Evolutionary conservation across 2,888 invertebrate species (phyloP).

Genomic region (Nemapogon koenigi): DNA sequence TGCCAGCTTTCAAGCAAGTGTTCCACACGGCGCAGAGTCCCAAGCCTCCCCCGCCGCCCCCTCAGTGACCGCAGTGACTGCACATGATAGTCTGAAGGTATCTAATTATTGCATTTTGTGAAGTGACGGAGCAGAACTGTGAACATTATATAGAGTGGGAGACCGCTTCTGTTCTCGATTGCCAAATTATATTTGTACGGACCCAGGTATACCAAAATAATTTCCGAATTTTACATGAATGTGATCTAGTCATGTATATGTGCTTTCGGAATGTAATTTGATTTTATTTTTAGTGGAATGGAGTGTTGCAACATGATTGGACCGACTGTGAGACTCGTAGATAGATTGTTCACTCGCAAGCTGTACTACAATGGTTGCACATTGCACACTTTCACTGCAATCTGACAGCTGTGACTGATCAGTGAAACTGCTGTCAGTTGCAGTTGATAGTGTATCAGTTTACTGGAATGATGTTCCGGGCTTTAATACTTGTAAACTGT

Average conservation of each 20-base stretch:
- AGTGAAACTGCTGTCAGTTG: too few species aligned
- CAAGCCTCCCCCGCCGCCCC: conserved; percentile 56
- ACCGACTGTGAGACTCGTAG: conserved; percentile 61
- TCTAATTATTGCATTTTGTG: too few species aligned
- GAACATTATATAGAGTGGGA: conserved; percentile 1
- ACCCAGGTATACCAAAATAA: conserved; percentile 58
- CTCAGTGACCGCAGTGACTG: conserved; percentile 14
- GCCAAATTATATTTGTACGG: conserved; percentile 55
- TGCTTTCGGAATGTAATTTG: conserved; percentile 63
- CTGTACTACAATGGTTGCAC: too few species aligned
- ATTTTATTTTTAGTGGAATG: conserved; percentile 54
- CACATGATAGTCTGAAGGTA: conserved; percentile 6
- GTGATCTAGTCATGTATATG: conserved; percentile 64
- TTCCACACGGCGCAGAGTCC: conserved; percentile 48
- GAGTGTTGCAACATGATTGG: conserved; percentile 52
- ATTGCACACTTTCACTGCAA: too few species aligned
- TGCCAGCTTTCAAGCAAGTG: conserved; percentile 57
- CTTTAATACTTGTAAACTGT: too few species aligned
- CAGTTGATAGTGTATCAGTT: too few species aligned
- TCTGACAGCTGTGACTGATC: too few species aligned
- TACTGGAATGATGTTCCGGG: too few species aligned
- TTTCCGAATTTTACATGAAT: conserved; percentile 65
- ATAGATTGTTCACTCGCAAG: too few species aligned
- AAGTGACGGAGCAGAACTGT: conserved; percentile 1
- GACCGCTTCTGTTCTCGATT: conserved; percentile 19